phyloP scores from a whole-genome alignment of 2,888 invertebrate genomes.

The Ethmia dodecea region DNA sequence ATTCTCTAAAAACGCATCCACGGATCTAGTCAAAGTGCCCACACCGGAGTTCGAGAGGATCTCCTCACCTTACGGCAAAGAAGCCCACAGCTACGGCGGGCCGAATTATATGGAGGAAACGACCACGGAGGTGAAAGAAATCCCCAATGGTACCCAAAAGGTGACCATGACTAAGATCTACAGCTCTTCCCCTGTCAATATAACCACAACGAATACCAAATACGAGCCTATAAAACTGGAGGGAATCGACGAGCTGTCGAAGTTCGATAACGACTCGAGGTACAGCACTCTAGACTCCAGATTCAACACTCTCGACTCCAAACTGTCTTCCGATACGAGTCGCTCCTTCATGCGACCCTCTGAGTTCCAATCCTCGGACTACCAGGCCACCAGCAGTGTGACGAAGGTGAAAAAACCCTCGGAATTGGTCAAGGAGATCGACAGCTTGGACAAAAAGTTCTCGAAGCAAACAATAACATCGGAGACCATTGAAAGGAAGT shows the following conservation, averaged over 20 bases:
- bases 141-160: constrained; percentile 76
- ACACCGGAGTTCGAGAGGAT: constrained; percentile 65
- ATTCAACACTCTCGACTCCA: constrained; percentile 64
- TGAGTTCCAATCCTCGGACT: constrained; percentile 64
- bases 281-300: constrained; percentile 68
- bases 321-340: constrained; percentile 66
- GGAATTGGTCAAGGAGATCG: constrained; percentile 66
- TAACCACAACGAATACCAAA: constrained; percentile 67
- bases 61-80: constrained; percentile 62
- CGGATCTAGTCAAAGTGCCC: constrained; percentile 54
- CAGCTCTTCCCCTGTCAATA: constrained; percentile 73
- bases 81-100: constrained; percentile 54
- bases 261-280: constrained; percentile 70
- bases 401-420: constrained; percentile 53
- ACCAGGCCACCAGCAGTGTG: constrained; percentile 40
- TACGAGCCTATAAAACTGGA: constrained; percentile 68
- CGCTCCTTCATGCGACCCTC: constrained; percentile 72
- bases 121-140: constrained; percentile 70
- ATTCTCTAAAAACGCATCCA: constrained; percentile 34
- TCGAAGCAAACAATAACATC: constrained; percentile 83
- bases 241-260: constrained; percentile 71
- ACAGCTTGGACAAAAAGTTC: constrained; percentile 81
- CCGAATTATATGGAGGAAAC: constrained; percentile 71
- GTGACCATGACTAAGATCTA: constrained; percentile 77
- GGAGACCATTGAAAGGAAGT: constrained; percentile 82